Evolutionary conservation across 2,113 vertebrate species (phyloP).

Genomic region (Apteryx owenii): DNA sequence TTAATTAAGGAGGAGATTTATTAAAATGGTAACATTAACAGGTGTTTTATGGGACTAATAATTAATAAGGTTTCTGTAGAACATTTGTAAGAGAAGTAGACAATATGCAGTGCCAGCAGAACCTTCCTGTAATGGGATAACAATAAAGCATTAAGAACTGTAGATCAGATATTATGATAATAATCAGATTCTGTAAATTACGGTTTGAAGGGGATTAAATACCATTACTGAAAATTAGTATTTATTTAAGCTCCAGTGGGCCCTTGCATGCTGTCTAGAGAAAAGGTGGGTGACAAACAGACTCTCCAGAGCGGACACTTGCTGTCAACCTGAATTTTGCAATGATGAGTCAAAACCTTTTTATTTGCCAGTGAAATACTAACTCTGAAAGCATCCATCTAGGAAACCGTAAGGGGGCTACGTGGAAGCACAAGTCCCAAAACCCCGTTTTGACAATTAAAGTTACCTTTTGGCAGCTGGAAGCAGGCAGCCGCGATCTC

Average conservation of each 20-base stretch:
- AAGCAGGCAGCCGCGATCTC: background rate
- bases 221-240: conserved; percentile 37
- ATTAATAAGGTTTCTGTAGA: conserved; percentile 73
- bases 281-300: background rate
- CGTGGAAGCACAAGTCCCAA: rapidly evolving
- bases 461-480: background rate
- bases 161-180: conserved; percentile 61
- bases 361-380: background rate
- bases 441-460: background rate
- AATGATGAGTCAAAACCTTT: rapidly evolving
- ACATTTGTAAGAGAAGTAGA: conserved; percentile 72
- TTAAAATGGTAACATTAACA: conserved; percentile 72
- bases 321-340: background rate
- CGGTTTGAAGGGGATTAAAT: conserved; percentile 47
- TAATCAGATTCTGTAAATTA: conserved; percentile 62
- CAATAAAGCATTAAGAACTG: conserved; percentile 62
- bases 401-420: rapidly evolving
- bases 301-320: background rate
- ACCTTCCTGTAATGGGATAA: conserved; percentile 63
- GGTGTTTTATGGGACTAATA: conserved; percentile 74
- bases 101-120: conserved; percentile 62
- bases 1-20: conserved; percentile 73
- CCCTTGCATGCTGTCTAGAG: background rate
- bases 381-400: rapidly evolving
- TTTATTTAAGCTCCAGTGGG: conserved; percentile 43